phyloP scores from a whole-genome alignment of 2,888 invertebrate genomes.

The Polylopha cassiicola region DNA sequence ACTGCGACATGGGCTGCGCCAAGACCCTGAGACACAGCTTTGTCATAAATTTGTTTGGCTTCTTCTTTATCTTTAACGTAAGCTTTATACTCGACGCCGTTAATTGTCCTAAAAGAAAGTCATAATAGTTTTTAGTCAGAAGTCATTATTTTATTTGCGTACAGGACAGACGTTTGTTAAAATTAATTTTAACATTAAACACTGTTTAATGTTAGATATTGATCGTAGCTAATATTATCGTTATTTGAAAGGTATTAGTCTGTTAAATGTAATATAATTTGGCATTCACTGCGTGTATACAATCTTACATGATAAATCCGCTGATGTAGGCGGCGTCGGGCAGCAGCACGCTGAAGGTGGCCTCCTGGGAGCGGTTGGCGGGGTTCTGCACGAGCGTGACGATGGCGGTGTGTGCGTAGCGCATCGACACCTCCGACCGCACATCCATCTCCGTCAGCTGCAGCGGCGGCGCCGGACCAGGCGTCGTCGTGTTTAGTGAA shows the following conservation, averaged over 20 bases:
- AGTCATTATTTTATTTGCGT: too few species aligned
- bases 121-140: conserved; percentile 11
- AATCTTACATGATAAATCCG: conserved; percentile 80
- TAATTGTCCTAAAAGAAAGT: conserved; percentile 69
- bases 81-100: conserved; percentile 79
- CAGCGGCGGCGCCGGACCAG: conserved; percentile 49
- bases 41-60: conserved; percentile 75
- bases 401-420: conserved; percentile 81
- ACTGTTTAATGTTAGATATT: too few species aligned
- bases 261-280: background rate
- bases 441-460: conserved; percentile 80
- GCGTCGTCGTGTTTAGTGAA: conserved; percentile 41
- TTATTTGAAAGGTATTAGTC: background rate
- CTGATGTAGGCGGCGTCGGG: conserved; percentile 84
- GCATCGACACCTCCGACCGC: conserved; percentile 77
- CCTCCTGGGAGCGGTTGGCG: conserved; percentile 77
- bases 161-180: too few species aligned
- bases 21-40: conserved; percentile 76
- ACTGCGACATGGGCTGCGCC: conserved; percentile 79
- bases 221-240: too few species aligned
- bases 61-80: conserved; percentile 81
- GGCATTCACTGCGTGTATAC: background rate
- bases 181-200: too few species aligned
- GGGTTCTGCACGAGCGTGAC: conserved; percentile 81
- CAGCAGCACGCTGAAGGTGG: conserved; percentile 80